Conservation (phyloP, 2,113 vertebrate species). For the Furnarius figulus region DNA sequence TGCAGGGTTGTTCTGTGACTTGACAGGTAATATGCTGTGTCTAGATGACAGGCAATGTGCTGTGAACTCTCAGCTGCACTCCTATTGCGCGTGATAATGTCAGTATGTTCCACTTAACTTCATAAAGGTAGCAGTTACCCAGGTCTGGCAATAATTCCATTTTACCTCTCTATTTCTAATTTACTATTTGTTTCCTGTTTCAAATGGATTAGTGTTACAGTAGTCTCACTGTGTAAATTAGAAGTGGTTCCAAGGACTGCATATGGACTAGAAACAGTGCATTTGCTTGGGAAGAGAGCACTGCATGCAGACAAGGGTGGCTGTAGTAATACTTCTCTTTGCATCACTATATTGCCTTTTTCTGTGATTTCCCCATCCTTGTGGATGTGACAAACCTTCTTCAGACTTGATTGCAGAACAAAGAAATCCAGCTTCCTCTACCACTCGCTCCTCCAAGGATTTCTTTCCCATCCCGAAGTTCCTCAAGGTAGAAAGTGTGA, state of each 20-base stretch:
- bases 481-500: constrained; percentile 76
- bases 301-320: not conserved
- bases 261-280: not conserved
- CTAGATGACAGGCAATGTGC: not conserved
- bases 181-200: not conserved
- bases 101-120: not conserved
- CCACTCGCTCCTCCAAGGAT: constrained; percentile 79
- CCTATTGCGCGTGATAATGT: not conserved
- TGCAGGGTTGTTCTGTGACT: not conserved
- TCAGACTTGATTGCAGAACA: constrained; percentile 44
- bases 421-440: constrained; percentile 70
- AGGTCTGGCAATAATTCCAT: not conserved
- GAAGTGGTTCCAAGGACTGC: not conserved
- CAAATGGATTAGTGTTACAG: not conserved
- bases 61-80: not conserved
- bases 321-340: not conserved
- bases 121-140: not conserved
- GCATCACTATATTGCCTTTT: not conserved
- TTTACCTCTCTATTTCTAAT: not conserved
- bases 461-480: constrained; percentile 85
- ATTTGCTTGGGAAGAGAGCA: not conserved
- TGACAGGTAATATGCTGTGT: not conserved
- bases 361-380: not conserved
- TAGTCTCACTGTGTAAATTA: not conserved
- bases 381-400: constrained; percentile 30